Percentiles rank a stretch among this genome's conserved stretches.
phyloP scores from a whole-genome alignment of 2,113 vertebrate genomes.

The Poecilia latipinna region DNA sequence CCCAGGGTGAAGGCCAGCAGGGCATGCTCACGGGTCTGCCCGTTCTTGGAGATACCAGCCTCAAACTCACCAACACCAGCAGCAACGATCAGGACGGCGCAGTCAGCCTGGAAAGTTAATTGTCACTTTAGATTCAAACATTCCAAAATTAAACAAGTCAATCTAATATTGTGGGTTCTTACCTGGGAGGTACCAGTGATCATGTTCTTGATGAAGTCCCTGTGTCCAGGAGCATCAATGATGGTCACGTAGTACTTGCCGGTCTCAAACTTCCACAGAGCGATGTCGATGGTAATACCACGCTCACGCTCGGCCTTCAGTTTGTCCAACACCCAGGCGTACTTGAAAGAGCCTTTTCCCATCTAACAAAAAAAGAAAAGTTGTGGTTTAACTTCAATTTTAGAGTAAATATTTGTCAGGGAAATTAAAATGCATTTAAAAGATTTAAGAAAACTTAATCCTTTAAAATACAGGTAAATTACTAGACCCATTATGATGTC shows the following conservation, averaged over 20 bases:
- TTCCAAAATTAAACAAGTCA: not conserved
- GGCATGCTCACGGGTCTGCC: constrained; percentile 84
- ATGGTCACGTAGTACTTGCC: constrained; percentile 83
- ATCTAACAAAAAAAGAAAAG: constrained; percentile 64
- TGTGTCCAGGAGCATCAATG: constrained; percentile 84
- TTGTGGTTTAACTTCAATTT: too few species aligned
- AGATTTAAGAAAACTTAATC: too few species aligned
- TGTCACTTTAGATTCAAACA: not conserved
- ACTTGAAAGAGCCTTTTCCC: constrained; percentile 88
- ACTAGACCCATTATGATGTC: too few species aligned
- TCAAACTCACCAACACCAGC: constrained; percentile 84
- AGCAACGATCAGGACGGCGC: constrained; percentile 83
- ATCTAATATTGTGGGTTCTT: fast-evolving
- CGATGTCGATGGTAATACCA: constrained; percentile 86
- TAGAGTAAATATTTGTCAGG: too few species aligned
- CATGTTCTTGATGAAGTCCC: constrained; percentile 90
- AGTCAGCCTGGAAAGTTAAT: constrained; percentile 77
- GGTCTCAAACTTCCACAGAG: constrained; percentile 87
- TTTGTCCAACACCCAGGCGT: constrained; percentile 87
- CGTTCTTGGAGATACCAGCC: constrained; percentile 85
- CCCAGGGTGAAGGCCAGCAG: constrained; percentile 83
- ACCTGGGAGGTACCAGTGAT: constrained; percentile 87
- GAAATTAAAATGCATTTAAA: too few species aligned
- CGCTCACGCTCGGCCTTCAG: constrained; percentile 85
- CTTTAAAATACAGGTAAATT: too few species aligned